These are phyloP conservation scores for Phrynocephalus guinanensis DNA, from an alignment of 2,797 vertebrate genomes.

Conservation along the genomic window DNA sequence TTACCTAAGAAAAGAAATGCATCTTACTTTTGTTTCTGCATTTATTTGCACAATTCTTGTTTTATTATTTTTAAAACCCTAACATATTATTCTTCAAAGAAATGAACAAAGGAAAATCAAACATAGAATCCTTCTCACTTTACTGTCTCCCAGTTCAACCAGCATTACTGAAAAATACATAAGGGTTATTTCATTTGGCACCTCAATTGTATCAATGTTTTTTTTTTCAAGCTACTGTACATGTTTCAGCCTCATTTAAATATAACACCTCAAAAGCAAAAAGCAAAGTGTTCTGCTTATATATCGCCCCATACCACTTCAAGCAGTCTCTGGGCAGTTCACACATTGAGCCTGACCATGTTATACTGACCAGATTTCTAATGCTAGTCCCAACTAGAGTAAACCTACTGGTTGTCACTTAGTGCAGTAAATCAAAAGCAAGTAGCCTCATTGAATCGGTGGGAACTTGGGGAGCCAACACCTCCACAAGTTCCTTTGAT, in stretches of 20 bases:
- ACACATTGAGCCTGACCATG: constrained; percentile 33
- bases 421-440: too few relatives aligned
- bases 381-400: too few relatives aligned
- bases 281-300: too few relatives aligned
- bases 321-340: too few relatives aligned
- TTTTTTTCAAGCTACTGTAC: background rate
- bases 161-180: constrained; percentile 17
- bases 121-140: constrained; percentile 35
- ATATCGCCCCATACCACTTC: too few relatives aligned
- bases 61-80: background rate
- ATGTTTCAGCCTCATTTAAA: constrained; percentile 32
- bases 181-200: background rate
- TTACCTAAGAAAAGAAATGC: constrained; percentile 47
- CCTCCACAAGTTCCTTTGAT: too few relatives aligned
- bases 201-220: constrained; percentile 21
- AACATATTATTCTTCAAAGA: constrained; percentile 53
- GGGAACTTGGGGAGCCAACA: too few relatives aligned
- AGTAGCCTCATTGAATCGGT: too few relatives aligned
- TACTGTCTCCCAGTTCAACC: constrained; percentile 5
- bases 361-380: background rate
- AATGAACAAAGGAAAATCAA: constrained; percentile 35
- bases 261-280: constrained; percentile 14
- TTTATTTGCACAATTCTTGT: too few relatives aligned
- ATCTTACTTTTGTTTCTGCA: constrained; percentile 35
- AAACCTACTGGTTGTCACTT: too few relatives aligned